Percentiles rank a stretch among this genome's conserved stretches.
Conservation (phyloP, 1,140 invertebrate genomes). For the roundworm (Caenorhabditis elegans) region DNA sequence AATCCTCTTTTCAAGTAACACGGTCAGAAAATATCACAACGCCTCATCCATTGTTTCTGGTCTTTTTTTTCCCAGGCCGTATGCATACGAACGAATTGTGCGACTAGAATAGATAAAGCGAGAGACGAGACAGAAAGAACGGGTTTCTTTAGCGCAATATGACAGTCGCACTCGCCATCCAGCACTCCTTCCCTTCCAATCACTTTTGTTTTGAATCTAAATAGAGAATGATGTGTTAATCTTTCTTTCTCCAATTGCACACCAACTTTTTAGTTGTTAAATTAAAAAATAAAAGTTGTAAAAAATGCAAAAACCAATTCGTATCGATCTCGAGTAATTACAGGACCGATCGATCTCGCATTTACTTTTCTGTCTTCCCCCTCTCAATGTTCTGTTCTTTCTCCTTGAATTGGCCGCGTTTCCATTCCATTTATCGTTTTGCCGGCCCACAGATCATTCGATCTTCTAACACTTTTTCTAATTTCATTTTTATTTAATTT, state of each 20-base stretch:
- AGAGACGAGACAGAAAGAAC: neutral
- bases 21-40: too few species aligned
- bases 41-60: too few species aligned
- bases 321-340: too few species aligned
- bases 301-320: too few species aligned
- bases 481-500: neutral
- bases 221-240: neutral
- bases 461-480: neutral
- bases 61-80: too few species aligned
- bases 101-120: conserved; percentile 20
- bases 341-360: neutral
- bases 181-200: neutral
- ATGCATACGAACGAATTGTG: neutral
- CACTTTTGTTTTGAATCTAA: neutral
- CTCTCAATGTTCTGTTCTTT: neutral
- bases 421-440: neutral
- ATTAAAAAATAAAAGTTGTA: too few species aligned
- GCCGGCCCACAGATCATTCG: neutral
- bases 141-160: neutral
- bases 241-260: neutral
- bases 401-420: neutral
- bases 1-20: too few species aligned
- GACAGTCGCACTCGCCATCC: conserved; percentile 11
- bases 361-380: neutral
- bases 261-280: neutral